Percentiles rank a stretch among this genome's conserved stretches.
Evolutionary conservation across 92 coral and sea anemone species (phyloP).

Genomic region (Bergia sp.): DNA sequence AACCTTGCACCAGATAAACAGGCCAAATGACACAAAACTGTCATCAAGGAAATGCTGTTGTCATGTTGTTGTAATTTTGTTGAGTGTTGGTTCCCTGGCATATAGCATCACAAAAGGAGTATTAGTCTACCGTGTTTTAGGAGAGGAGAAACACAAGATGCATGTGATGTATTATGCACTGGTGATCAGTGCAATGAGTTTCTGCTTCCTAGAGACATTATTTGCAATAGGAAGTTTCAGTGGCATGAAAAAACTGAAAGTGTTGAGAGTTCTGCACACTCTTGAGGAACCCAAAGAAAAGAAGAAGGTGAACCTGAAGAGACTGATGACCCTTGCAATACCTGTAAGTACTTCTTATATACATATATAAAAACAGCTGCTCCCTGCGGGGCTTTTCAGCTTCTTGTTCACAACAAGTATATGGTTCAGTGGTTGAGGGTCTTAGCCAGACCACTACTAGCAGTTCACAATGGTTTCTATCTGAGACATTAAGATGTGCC

Average conservation of each 20-base stretch:
- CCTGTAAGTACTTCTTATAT: constrained; percentile 68
- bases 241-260: constrained; percentile 72
- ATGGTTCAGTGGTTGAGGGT: too few relatives aligned
- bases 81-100: constrained; percentile 74
- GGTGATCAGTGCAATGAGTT: constrained; percentile 70
- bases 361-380: too few relatives aligned
- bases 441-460: too few relatives aligned
- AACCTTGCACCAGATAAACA: constrained; percentile 69
- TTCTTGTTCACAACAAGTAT: too few relatives aligned
- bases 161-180: constrained; percentile 76
- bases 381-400: too few relatives aligned
- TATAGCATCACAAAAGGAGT: constrained; percentile 86
- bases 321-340: constrained; percentile 82
- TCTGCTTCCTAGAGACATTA: constrained; percentile 69
- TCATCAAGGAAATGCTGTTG: constrained; percentile 60
- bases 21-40: constrained; percentile 67
- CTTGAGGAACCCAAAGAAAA: constrained; percentile 60
- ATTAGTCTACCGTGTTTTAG: constrained; percentile 65
- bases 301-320: constrained; percentile 66
- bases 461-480: too few relatives aligned
- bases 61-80: constrained; percentile 62
- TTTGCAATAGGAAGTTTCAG: constrained; percentile 70
- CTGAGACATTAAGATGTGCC: too few relatives aligned
- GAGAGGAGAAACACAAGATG: constrained; percentile 67
- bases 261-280: constrained; percentile 64